Evolutionary conservation across 2,888 invertebrate genomes (phyloP).

Genomic region (Eustalomyia histrio): DNA sequence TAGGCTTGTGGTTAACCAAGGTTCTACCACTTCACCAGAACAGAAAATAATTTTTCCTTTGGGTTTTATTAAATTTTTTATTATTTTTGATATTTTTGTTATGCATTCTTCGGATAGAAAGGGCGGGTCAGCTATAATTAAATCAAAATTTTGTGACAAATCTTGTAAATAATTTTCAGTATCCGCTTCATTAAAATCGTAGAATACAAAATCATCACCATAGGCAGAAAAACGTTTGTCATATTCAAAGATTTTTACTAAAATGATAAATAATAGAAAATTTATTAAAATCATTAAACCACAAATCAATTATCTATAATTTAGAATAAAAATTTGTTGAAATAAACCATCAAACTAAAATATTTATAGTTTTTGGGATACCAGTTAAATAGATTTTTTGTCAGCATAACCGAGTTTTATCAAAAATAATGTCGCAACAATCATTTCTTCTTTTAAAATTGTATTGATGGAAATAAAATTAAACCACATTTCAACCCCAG

Average conservation of each 20-base stretch:
- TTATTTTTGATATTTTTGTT: slow-evolving; percentile 88
- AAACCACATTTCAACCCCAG: too few relatives aligned
- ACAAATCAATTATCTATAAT: too few relatives aligned
- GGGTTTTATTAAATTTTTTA: slow-evolving; percentile 85
- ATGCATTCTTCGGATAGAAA: slow-evolving; percentile 96
- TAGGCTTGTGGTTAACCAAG: slow-evolving; percentile 84
- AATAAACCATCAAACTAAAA: too few relatives aligned
- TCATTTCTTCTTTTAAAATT: too few relatives aligned
- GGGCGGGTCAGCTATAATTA: slow-evolving; percentile 96
- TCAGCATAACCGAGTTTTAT: too few relatives aligned
- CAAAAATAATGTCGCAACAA: too few relatives aligned
- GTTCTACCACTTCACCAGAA: slow-evolving; percentile 90
- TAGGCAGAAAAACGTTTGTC: slow-evolving; percentile 90
- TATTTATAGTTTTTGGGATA: too few relatives aligned
- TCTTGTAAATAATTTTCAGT: slow-evolving; percentile 82
- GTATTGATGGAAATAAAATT: too few relatives aligned
- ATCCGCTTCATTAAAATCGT: slow-evolving; percentile 92
- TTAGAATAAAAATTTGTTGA: too few relatives aligned
- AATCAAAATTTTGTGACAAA: slow-evolving; percentile 83
- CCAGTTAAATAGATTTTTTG: too few relatives aligned
- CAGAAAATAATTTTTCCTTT: slow-evolving; percentile 82
- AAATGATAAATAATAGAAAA: slow-evolving; percentile 71
- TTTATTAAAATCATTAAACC: background rate
- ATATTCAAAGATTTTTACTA: slow-evolving; percentile 89
- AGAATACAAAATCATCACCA: slow-evolving; percentile 89